phyloP scores from a whole-genome alignment of 1,140 invertebrate genomes.

The Ceratosolen solmsi region DNA sequence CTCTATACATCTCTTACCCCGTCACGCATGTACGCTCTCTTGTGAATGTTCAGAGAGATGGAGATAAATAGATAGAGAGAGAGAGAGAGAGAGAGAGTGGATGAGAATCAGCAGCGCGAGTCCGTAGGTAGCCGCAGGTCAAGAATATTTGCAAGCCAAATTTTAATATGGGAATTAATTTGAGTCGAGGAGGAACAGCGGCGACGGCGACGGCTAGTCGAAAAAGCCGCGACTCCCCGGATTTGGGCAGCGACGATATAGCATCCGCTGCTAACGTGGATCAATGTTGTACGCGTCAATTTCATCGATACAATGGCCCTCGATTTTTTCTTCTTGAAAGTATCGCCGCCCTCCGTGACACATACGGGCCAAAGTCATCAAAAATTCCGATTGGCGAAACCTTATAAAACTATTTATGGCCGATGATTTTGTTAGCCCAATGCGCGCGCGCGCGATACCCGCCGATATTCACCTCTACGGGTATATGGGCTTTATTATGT shows the following conservation, averaged over 20 bases:
- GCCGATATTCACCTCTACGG: background rate
- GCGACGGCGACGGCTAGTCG: too few relatives aligned
- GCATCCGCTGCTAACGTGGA: background rate
- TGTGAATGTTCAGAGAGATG: background rate
- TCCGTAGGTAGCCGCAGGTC: constrained; percentile 65
- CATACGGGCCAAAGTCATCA: too few relatives aligned
- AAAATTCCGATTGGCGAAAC: background rate
- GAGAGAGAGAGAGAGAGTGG: background rate
- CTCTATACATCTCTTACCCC: background rate
- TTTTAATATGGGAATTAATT: constrained; percentile 76
- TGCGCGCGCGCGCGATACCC: background rate
- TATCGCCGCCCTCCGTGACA: background rate
- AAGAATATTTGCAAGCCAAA: constrained; percentile 75
- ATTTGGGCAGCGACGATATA: too few relatives aligned
- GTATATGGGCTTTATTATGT: constrained; percentile 22
- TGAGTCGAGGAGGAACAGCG: constrained; percentile 67
- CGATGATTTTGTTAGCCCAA: constrained; percentile 25
- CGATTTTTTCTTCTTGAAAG: background rate
- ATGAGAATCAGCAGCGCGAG: constrained; percentile 37
- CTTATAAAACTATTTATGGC: constrained; percentile 43
- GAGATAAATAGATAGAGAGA: constrained; percentile 30
- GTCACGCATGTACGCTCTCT: constrained; percentile 15
- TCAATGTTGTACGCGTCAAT: background rate
- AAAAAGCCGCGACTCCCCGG: too few relatives aligned
- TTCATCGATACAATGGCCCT: background rate